A percentile compares a stretch with the other conserved stretches of the same genome.
Evolutionary conservation across 2,113 vertebrate species (phyloP).

Genomic region (Todiramphus chloris): DNA sequence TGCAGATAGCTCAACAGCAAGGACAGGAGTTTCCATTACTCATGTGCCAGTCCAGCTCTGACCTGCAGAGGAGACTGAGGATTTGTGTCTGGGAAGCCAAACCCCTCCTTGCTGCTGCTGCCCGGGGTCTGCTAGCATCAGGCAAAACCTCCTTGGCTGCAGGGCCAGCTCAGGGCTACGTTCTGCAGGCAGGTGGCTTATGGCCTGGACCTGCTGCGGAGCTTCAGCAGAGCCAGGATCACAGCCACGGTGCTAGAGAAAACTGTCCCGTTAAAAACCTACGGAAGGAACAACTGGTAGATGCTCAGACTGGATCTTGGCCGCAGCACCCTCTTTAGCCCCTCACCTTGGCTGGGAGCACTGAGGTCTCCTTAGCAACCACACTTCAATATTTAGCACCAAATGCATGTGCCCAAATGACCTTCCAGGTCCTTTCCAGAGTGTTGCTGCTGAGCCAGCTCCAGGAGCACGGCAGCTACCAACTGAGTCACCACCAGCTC

Average conservation of each 20-base stretch:
- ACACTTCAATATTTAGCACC: constrained; percentile 34
- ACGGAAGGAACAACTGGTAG: neutral
- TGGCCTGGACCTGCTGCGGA: neutral
- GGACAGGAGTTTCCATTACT: neutral
- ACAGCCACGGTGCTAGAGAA: neutral
- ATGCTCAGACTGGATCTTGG: neutral
- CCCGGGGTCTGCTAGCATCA: neutral
- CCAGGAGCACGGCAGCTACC: neutral
- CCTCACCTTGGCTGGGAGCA: neutral
- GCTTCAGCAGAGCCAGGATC: neutral
- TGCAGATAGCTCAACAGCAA: neutral
- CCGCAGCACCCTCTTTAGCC: fast-evolving
- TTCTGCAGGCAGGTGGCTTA: too few species aligned
- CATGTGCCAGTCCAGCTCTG: fast-evolving
- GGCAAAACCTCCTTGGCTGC: neutral
- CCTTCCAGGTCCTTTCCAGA: constrained; percentile 7
- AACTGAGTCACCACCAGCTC: neutral
- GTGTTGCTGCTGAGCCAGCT: neutral
- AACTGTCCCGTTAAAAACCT: neutral
- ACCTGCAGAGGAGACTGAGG: neutral
- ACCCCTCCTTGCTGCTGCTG: neutral
- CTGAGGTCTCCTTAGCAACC: constrained; percentile 26
- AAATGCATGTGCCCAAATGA: neutral
- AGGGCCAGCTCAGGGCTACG: neutral
- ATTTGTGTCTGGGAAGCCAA: neutral